Base-by-base conservation (phyloP, 2,797 vertebrate genomes). In the Acridotheres tristis region DNA sequence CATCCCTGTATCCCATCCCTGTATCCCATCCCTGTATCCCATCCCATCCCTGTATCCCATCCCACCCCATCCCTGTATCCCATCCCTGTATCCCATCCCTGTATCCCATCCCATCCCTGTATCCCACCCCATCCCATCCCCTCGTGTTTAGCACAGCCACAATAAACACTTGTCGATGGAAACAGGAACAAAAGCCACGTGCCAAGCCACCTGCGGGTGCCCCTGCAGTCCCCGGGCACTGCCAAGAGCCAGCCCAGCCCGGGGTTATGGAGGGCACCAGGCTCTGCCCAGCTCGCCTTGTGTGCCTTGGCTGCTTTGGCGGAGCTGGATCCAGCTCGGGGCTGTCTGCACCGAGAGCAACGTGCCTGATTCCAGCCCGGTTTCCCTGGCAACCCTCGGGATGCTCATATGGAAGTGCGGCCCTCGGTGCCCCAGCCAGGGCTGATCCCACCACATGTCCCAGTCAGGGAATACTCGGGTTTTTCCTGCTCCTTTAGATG, bases 391-490 rank as follows among this genome's bases (percentile, higher is more conserved):
- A 72, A 34, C 42, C 42, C 47, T 9, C 0, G 19, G 67, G 76
- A 75, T 79, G 68, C 54, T 67, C 6, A 0, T 0, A 5, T 0
- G 2, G 51, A 26, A 53, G 13, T 0, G 1, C 10, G 40, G 34
- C 40, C 48, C 40, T 57, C 0, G 19, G 19, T 14, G 63, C 6
- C 51, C 51, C 3, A 0, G 22, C 54, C 1, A 0, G 50, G 20
- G 23, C 25, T 3, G 1, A 21, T 3, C 79, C 62, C 54, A 42
- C 45, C 54, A 3, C 51, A 3, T 0, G 8, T 3, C 34, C 16
- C 61, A 23, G 18, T 0, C 50, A 21, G 53, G 48, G 36, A 71
- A 59, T 4, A 11, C 14, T 8, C 3, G 4, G 57, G 13, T 29
- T 54, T 71, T 26, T 7, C 27, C 62, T 7, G 0, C 45, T 71